Base-by-base conservation (phyloP, 1,140 invertebrate genomes). In the Ganaspis sp. region DNA sequence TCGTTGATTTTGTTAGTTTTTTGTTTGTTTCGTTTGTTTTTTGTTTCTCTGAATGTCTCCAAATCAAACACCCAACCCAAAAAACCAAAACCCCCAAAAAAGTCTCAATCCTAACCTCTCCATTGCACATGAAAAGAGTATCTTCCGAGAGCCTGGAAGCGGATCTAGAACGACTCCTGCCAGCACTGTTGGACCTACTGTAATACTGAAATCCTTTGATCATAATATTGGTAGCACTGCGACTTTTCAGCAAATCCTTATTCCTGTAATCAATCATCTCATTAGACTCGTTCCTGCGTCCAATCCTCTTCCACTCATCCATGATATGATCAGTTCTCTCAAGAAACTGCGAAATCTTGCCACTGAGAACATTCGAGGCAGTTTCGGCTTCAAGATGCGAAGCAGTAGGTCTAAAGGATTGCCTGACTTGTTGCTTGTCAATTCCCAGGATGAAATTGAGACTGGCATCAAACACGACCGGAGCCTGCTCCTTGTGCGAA, bases 311-410 rank as follows among this genome's bases (percentile, higher is more conserved):
- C 96, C 96, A 97, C 85, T 96, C 95, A 79, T 97, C 95, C 93
- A 96, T 95, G 0, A 96, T 93, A 86, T 97, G 96, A 87, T 97
- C 96, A 3, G 96, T 97, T 72, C 95, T 93, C 84, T 94, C 94
- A 8, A 97, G 89, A 82, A 97, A 97, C 78, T 95, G 94, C 21
- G 94, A 92, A 64, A 97, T 97, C 88, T 95, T 95, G 29, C 92
- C 93, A 3, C 93, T 94, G 21, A 97, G 90, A 73, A 93, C 94
- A 37, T 94, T 95, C 0, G 95, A 96, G 0, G 94, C 94, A 0
- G 96, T 96, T 9, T 93, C 91, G 9, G 94, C 93, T 81, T 96
- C 95, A 79, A 94, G 87, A 81, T 95, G 94, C 0, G 95, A 95
- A 0, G 96, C 94, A 0, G 94, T 92, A 0, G 95, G 94, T 58